Conservation (phyloP, 2,113 vertebrate genomes). For the Isurus oxyrinchus region DNA sequence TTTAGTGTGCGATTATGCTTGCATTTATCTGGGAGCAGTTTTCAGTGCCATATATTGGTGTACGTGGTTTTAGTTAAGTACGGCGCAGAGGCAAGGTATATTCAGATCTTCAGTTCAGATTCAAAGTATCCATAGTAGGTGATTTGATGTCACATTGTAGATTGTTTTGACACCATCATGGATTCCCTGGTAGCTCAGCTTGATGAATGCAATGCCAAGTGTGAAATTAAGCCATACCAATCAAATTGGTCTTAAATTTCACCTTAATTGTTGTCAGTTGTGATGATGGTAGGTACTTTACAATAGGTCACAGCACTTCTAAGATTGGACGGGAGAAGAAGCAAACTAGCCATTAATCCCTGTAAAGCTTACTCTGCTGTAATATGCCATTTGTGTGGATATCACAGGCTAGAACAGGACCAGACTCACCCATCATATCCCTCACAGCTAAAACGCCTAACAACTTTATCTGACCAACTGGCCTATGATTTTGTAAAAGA, state of each 20-base stretch:
- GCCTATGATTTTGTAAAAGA: neutral
- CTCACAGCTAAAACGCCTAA: neutral
- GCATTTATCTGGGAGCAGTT: slow-evolving; percentile 28
- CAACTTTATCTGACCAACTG: neutral
- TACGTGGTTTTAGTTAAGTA: too few relatives aligned
- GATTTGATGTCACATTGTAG: neutral
- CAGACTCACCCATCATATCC: neutral
- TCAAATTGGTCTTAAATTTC: neutral
- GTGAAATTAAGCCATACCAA: neutral
- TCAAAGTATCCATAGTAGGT: neutral
- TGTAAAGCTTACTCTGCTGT: too few relatives aligned
- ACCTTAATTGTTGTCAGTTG: neutral
- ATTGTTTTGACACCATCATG: neutral
- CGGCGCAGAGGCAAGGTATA: neutral
- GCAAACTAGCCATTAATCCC: neutral
- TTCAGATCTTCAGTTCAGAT: neutral
- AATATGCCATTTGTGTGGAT: neutral
- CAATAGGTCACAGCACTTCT: neutral
- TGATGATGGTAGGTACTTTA: neutral
- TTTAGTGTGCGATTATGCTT: slow-evolving; percentile 6
- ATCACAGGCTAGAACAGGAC: neutral
- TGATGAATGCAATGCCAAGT: neutral
- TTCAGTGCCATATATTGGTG: neutral
- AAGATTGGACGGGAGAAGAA: neutral
- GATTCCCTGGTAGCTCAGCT: neutral